Conservation (phyloP, 37 sponge, comb jelly and placozoan species). For the Halichondria panicea region DNA sequence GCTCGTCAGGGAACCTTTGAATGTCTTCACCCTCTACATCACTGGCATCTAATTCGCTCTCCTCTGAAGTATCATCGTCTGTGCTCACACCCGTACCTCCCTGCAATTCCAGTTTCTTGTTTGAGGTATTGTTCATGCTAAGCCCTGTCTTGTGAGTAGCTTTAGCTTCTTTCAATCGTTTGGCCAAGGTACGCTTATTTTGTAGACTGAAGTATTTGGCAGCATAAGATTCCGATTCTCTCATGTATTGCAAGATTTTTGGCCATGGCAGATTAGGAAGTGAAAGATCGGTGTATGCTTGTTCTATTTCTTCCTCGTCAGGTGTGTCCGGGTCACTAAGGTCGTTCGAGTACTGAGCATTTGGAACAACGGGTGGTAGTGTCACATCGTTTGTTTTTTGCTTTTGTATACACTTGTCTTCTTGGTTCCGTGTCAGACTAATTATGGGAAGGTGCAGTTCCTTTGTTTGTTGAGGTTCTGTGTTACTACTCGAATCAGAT, state of each 20-base stretch:
- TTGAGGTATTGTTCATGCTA: not conserved
- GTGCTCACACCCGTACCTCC: not conserved
- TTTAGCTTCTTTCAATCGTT: not conserved
- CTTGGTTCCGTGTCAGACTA: no score
- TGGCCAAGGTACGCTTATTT: not conserved
- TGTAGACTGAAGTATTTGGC: slow-evolving; percentile 39
- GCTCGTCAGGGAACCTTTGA: not conserved
- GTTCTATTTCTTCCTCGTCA: slow-evolving; percentile 4
- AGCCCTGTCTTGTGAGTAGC: not conserved
- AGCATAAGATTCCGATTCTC: slow-evolving; percentile 54
- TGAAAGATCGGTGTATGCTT: not conserved
- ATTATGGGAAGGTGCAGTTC: no score
- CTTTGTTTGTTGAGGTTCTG: no score
- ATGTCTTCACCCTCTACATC: not conserved
- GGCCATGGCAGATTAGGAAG: slow-evolving; percentile 26
- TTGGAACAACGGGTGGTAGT: no score
- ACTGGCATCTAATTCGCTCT: not conserved
- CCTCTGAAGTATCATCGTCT: not conserved
- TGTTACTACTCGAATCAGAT: no score
- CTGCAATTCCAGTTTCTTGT: not conserved
- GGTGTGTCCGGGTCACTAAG: not conserved
- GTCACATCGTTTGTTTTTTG: no score
- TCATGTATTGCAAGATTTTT: slow-evolving; percentile 39
- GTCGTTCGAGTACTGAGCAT: no score
- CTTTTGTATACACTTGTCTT: no score